These are phyloP conservation scores for Falcaria lacertinaria DNA, from an alignment of 2,888 invertebrate species.

Conservation along the genomic window DNA sequence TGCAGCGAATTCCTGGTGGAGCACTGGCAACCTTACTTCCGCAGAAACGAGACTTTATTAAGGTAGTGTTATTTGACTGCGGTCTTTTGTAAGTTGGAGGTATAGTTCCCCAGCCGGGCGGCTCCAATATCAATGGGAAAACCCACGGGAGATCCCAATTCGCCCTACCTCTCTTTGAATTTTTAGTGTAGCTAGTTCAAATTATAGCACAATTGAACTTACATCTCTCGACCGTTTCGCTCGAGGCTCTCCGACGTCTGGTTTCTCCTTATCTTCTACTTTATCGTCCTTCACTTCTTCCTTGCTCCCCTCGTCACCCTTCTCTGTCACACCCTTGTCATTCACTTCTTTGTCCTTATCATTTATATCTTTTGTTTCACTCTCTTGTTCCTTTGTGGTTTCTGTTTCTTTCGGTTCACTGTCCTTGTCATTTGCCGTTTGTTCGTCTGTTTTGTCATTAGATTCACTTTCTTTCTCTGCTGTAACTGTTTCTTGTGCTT, in stretches of 20 bases:
- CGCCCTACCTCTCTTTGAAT: no score
- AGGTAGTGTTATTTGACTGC: no score
- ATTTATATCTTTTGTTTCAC: conserved; percentile 6
- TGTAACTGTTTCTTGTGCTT: background rate
- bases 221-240: conserved; percentile 72
- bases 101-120: no score
- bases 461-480: conserved; percentile 10
- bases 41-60: no score
- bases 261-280: conserved; percentile 29
- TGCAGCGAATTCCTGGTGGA: no score
- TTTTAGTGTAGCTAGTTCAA: no score
- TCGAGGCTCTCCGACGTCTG: conserved; percentile 51
- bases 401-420: conserved; percentile 4
- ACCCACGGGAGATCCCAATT: no score
- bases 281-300: conserved; percentile 18
- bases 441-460: conserved; percentile 6
- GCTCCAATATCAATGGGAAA: no score
- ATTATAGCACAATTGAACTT: no score
- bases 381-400: conserved; percentile 5
- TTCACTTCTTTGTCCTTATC: conserved; percentile 8
- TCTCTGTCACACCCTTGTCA: conserved; percentile 10
- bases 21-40: no score
- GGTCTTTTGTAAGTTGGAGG: no score
- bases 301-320: conserved; percentile 11
- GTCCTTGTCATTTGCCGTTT: conserved; percentile 9